phyloP scores from a whole-genome alignment of 2,113 vertebrate genomes.

The Crotalus horridus region DNA sequence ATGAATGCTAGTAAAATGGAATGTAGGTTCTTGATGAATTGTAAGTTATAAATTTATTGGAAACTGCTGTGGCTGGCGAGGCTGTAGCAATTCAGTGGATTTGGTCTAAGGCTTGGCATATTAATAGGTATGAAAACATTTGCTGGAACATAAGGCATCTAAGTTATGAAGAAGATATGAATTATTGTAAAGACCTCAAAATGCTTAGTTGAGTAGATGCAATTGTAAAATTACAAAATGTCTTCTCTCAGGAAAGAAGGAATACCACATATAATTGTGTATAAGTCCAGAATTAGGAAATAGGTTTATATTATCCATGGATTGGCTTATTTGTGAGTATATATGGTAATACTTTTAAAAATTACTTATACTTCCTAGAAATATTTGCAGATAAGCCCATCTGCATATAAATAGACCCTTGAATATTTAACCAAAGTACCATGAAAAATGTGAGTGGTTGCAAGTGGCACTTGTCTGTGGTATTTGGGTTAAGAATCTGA shows the following conservation, averaged over 20 bases:
- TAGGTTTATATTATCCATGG: background rate
- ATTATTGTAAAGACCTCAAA: background rate
- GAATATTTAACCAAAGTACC: background rate
- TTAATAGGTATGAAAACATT: background rate
- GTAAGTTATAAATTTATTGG: background rate
- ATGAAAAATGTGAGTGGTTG: background rate
- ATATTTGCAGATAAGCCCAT: background rate
- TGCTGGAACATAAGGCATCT: background rate
- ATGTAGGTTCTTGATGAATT: background rate
- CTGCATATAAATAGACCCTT: background rate
- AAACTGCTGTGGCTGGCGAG: background rate
- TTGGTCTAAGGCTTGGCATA: background rate
- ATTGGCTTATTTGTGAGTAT: background rate
- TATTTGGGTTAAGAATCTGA: background rate
- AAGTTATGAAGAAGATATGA: background rate
- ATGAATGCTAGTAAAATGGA: background rate
- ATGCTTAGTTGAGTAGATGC: background rate
- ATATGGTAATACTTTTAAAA: background rate
- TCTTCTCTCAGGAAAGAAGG: background rate
- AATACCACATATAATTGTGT: background rate
- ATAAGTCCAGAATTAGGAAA: background rate
- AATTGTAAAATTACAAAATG: background rate
- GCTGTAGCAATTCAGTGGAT: background rate
- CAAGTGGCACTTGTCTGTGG: background rate
- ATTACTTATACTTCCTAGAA: background rate